These are phyloP conservation scores for Dorcus parallelipipedus DNA, from an alignment of 2,888 invertebrate species.

Conservation along the genomic window DNA sequence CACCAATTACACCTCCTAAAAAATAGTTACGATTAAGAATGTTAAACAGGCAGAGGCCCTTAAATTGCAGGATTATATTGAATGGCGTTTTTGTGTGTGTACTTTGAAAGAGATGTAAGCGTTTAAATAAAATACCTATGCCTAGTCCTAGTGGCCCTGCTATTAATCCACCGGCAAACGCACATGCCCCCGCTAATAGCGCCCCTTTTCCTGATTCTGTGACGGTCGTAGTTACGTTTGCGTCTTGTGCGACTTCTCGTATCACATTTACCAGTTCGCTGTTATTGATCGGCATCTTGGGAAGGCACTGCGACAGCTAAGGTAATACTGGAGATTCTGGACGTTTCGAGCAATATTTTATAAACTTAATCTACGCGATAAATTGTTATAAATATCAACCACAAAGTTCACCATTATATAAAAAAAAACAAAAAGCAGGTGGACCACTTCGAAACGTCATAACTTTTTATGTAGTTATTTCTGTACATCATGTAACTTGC, in stretches of 20 bases:
- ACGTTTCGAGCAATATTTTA: too few species aligned
- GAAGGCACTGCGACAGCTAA: not conserved
- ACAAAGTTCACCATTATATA: too few species aligned
- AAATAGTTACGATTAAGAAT: slow-evolving; percentile 4
- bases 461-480: too few species aligned
- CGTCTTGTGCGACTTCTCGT: slow-evolving; percentile 36
- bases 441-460: too few species aligned
- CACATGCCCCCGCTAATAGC: slow-evolving; percentile 37
- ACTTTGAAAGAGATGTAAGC: too few species aligned
- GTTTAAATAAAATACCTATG: slow-evolving; percentile 33
- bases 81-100: too few species aligned
- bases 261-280: slow-evolving; percentile 37
- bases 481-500: too few species aligned
- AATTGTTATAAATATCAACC: too few species aligned
- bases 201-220: slow-evolving; percentile 42
- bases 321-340: not conserved
- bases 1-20: slow-evolving; percentile 40
- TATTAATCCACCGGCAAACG: slow-evolving; percentile 41
- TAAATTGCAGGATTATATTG: too few species aligned
- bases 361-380: too few species aligned
- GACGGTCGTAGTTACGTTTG: slow-evolving; percentile 40
- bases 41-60: too few species aligned
- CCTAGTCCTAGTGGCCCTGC: slow-evolving; percentile 45
- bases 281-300: slow-evolving; percentile 30
- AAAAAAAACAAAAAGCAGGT: too few species aligned